phyloP scores from a whole-genome alignment of 2,797 vertebrate genomes.

The Coluber constrictor region DNA sequence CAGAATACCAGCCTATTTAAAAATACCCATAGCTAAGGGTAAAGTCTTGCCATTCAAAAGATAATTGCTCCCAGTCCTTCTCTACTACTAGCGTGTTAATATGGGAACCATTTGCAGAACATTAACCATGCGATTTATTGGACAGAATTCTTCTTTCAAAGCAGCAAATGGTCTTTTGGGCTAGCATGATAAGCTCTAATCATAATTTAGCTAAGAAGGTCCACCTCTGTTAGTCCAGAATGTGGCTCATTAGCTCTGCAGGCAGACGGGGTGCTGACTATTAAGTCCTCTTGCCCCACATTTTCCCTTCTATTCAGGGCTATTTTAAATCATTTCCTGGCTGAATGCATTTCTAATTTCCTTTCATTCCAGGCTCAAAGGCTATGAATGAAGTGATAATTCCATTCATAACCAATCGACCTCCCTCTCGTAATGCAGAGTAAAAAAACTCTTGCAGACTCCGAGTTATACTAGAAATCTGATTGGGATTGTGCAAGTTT shows the following conservation, averaged over 20 bases:
- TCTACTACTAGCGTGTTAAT: neutral
- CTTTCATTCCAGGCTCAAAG: neutral
- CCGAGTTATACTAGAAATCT: neutral
- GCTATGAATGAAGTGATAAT: neutral
- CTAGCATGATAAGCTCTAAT: conserved; percentile 20
- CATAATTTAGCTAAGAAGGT: conserved; percentile 5
- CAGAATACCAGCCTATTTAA: neutral
- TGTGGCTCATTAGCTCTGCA: conserved; percentile 17
- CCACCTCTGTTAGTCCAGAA: conserved; percentile 4
- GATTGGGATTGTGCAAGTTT: neutral
- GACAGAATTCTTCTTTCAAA: conserved; percentile 13
- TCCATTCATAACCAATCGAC: neutral
- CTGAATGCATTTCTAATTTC: conserved; percentile 1
- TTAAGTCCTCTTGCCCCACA: neutral
- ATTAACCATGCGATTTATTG: conserved; percentile 29
- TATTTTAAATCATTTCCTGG: conserved; percentile 24
- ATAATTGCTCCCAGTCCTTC: neutral
- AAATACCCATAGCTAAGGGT: neutral
- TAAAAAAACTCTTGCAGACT: neutral
- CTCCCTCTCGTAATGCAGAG: neutral
- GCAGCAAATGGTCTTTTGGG: conserved; percentile 3
- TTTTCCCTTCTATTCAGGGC: neutral
- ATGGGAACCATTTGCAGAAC: neutral
- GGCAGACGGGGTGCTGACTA: conserved; percentile 5
- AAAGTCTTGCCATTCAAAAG: neutral